Evolutionary conservation across 2,113 vertebrate species (phyloP), one percentile per base, ranked within the genome.

Genomic region (Stegastes partitus): DNA sequence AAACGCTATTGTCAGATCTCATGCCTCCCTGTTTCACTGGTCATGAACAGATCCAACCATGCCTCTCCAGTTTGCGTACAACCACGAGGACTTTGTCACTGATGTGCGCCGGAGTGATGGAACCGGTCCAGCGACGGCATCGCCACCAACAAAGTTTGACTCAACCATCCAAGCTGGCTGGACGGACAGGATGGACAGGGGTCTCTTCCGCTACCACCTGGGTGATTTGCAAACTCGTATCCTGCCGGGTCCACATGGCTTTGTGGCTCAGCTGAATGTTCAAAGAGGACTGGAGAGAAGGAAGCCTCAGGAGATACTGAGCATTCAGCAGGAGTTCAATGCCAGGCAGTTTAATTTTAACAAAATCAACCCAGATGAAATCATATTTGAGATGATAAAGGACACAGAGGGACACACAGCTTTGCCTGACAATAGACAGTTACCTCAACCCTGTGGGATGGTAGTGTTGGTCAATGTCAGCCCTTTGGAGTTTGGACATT

Each of bases 401-500:
- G 54, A 68, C 4, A 9, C 11, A 5, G 54, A 42, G 2, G 34
- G 34, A 53, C 18, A 8, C 0, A 0, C 42, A 23, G 12, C 11
- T 65, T 19, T 56, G 28, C 15, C 65, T 26, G 31, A n/a, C 22
- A 51, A 45, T 12, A 49, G 16, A 3, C 18, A 22, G 15, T 9
- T 71, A n/a, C 51, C 82, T 11, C 26, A 59, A 4, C 2, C 56
- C 0, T 79, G 76, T 5, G 81, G 28, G 34, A 87, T 95, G 63
- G 74, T 96, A 12, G 96, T 99, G 44, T 47, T 93, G 42, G 80
- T 93, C 59, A 99, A 99, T 16, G 94, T 95, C 58, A 99, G 97
- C 81, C 98, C 97, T 3, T 54, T 99, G 76, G 96, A 96, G 82
- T 94, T 94, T 57, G 97, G 97, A 5, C 98, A 99, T 22, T 95